Evolutionary conservation across 2,888 invertebrate species (phyloP).

Genomic region (Melolontha melolontha): DNA sequence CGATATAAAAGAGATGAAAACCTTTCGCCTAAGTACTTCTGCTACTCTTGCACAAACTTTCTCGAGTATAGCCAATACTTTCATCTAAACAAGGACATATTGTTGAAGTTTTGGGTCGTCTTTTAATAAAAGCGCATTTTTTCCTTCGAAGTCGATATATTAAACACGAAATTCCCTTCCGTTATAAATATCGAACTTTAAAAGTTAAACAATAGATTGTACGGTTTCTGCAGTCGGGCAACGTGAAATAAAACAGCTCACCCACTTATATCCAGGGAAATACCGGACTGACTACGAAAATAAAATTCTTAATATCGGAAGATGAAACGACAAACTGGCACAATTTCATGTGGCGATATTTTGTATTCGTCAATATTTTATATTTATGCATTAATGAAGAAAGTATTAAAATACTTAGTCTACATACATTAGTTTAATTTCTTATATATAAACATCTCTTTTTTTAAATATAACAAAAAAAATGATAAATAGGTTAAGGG

Average conservation of each 20-base stretch:
- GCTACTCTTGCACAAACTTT: too few species aligned
- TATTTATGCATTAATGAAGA: too few species aligned
- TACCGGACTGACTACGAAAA: not conserved
- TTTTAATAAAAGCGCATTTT: slow-evolving; percentile 25
- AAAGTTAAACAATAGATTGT: slow-evolving; percentile 35
- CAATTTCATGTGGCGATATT: not conserved
- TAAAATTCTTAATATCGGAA: not conserved
- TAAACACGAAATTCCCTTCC: slow-evolving; percentile 14
- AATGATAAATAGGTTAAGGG: too few species aligned
- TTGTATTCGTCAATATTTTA: too few species aligned
- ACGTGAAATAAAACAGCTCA: slow-evolving; percentile 6
- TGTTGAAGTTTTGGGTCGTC: slow-evolving; percentile 20
- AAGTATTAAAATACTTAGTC: too few species aligned
- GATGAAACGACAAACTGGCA: not conserved
- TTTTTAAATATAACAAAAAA: too few species aligned
- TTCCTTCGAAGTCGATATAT: slow-evolving; percentile 14
- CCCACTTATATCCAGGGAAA: not conserved
- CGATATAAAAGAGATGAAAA: too few species aligned
- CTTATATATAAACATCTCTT: too few species aligned
- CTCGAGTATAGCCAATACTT: too few species aligned
- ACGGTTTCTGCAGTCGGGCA: not conserved
- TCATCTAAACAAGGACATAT: slow-evolving; percentile 6
- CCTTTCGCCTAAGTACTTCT: too few species aligned
- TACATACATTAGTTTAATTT: too few species aligned
- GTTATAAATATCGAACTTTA: slow-evolving; percentile 36